Evolutionary conservation across 2,888 invertebrate species (phyloP), one percentile per base, ranked within the genome.

Genomic region (Drosophila phalerata): DNA sequence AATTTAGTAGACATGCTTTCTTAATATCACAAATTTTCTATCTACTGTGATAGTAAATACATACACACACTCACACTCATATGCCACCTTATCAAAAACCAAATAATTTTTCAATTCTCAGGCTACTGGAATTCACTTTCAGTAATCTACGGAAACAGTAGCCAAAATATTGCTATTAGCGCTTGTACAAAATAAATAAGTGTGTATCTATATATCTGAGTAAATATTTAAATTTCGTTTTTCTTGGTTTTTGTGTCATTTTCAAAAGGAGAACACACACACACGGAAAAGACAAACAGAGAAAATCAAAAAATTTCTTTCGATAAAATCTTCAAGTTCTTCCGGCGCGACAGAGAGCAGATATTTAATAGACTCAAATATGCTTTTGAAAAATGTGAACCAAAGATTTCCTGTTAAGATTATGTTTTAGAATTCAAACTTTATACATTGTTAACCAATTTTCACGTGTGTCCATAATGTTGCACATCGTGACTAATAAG

Each of bases 401-500:
- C 37, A 69, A 55, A 55, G 19, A 43, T 8, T 30, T 28, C 13
- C 15, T 6, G n/a, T 30, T 49, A 19, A 51, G 32, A 38, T 58
- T 48, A n/a, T 19, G 32, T 55, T 60, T 43, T 42, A 25, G 22
- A 43, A 60, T 48, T 60, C 28, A 43, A 64, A 51, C 22, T 47
- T 47, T 38, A 58, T 37, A 60, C 62, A 67, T 72, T 70, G 75
- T 66, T 67, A 49, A 67, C 60, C 73, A 66, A 66, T 80, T 85
- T 83, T 70, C 84, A 77, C 68, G 81, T 81, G 55, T 84, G 74
- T 80, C 52, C 53, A 55, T 56, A 55, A 48, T 55, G 64, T 45
- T 77, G 89, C 81, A 86, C 85, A 82, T 90, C 91, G 89, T 91
- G 91, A 91, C 92, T 91, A 91, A 92, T 91, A 89, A 87, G 90